phyloP scores from a whole-genome alignment of 2,113 vertebrate species.

The Ascaphus truei region DNA sequence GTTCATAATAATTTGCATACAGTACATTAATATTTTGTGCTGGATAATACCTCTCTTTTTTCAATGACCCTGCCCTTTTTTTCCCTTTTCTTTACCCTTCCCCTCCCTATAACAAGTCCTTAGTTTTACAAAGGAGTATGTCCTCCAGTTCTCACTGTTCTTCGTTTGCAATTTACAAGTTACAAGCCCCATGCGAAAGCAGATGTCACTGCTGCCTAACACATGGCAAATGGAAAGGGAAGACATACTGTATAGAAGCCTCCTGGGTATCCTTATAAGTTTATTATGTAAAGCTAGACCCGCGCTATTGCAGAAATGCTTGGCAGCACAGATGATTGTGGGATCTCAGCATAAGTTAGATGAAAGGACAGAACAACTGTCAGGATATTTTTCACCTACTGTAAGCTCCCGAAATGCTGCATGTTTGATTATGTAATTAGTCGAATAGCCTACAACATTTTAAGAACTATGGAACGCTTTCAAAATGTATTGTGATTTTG shows the following conservation, averaged over 20 bases:
- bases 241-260: not conserved
- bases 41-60: no score
- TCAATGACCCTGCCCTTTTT: no score
- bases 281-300: not conserved
- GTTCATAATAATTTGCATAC: no score
- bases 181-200: not conserved
- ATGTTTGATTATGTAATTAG: not conserved
- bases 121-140: no score
- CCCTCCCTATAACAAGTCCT: no score
- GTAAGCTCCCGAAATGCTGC: not conserved
- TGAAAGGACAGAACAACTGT: not conserved
- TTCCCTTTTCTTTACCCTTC: no score
- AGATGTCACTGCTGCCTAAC: not conserved
- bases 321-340: not conserved
- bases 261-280: not conserved
- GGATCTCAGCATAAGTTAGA: not conserved
- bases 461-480: not conserved
- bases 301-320: not conserved
- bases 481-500: not conserved
- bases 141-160: constrained; percentile 3
- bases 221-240: constrained; percentile 6
- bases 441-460: not conserved
- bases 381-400: not conserved
- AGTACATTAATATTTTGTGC: no score
- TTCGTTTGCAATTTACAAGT: not conserved